Conservation (phyloP, 2,797 vertebrate species). For the Chelidonichthys spinosus region DNA sequence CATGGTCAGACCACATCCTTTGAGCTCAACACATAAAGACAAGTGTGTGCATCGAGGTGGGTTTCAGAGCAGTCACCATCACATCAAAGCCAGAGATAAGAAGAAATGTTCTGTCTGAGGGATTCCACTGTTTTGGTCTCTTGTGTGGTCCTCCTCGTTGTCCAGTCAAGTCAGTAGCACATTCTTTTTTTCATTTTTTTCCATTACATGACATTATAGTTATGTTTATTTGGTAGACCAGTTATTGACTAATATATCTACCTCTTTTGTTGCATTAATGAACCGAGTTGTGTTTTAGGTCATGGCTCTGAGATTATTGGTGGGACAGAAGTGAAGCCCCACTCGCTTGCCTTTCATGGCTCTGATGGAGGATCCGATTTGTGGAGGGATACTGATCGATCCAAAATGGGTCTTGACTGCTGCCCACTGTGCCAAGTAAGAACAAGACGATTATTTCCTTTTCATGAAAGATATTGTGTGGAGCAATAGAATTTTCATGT, state of each 20-base stretch:
- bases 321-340: conserved; percentile 67
- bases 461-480: not conserved
- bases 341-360: conserved; percentile 80
- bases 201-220: too few relatives aligned
- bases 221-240: not conserved
- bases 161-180: conserved; percentile 58
- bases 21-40: conserved; percentile 38
- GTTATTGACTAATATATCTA: not conserved
- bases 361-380: not conserved
- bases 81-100: conserved; percentile 30
- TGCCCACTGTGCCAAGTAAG: conserved; percentile 72
- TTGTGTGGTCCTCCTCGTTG: conserved; percentile 24
- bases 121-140: not conserved
- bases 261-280: not conserved
- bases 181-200: not conserved
- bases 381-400: conserved; percentile 76
- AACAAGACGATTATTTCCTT: not conserved
- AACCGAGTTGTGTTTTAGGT: conserved; percentile 49
- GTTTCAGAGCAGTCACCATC: not conserved
- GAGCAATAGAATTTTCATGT: too few relatives aligned
- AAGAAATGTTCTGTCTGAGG: conserved; percentile 46
- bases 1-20: conserved; percentile 69
- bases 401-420: conserved; percentile 79
- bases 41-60: not conserved
- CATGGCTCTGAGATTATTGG: conserved; percentile 73